phyloP scores from a whole-genome alignment of 2,797 vertebrate species.

The Euthynnus affinis region DNA sequence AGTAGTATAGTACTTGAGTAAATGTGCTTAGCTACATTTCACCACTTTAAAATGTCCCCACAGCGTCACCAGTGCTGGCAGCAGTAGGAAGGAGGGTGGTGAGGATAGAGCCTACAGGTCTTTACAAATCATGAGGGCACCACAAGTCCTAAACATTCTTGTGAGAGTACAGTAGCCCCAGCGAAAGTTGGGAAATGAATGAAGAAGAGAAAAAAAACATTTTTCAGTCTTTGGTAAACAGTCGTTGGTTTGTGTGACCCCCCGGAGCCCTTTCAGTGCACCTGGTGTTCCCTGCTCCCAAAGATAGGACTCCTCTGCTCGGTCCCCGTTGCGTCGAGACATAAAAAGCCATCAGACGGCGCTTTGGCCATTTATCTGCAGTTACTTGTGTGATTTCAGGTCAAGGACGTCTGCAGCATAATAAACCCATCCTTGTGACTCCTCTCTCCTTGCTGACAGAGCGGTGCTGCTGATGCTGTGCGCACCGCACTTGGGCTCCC shows the following conservation, averaged over 20 bases:
- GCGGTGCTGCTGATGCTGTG: slow-evolving; percentile 76
- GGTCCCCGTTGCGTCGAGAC: too few relatives aligned
- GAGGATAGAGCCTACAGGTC: neutral
- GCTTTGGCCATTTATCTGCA: slow-evolving; percentile 18
- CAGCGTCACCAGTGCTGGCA: too few relatives aligned
- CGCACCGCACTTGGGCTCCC: slow-evolving; percentile 51
- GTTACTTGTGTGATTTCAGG: slow-evolving; percentile 50
- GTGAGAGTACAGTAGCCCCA: neutral
- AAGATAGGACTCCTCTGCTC: too few relatives aligned
- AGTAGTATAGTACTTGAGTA: too few relatives aligned
- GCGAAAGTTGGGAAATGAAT: neutral
- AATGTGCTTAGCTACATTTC: too few relatives aligned
- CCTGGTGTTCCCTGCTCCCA: neutral
- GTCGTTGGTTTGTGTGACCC: too few relatives aligned
- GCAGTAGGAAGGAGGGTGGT: neutral
- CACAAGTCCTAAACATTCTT: neutral
- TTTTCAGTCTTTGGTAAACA: too few relatives aligned
- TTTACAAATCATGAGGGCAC: neutral
- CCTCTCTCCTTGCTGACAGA: slow-evolving; percentile 9
- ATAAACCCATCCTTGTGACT: slow-evolving; percentile 65
- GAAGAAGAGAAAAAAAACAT: too few relatives aligned
- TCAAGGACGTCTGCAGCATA: slow-evolving; percentile 60
- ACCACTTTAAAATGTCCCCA: too few relatives aligned
- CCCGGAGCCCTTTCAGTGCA: neutral
- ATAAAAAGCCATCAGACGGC: neutral